These are phyloP conservation scores for Bufo gargarizans DNA, from an alignment of 2,113 vertebrate genomes.

Conservation along the genomic window DNA sequence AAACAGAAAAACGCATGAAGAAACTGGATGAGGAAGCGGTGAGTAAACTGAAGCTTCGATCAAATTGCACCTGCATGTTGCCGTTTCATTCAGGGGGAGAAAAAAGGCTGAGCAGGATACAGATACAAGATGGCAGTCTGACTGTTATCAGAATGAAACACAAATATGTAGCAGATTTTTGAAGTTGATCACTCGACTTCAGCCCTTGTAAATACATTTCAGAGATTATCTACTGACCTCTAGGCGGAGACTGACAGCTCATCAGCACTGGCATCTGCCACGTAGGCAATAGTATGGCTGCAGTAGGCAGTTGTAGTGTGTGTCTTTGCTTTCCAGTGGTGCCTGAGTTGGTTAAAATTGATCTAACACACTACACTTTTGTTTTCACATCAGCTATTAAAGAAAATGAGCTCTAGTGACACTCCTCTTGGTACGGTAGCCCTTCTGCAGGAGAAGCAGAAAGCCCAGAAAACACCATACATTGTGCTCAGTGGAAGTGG, in stretches of 20 bases:
- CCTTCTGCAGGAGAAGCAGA: constrained; percentile 93
- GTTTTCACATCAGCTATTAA: constrained; percentile 76
- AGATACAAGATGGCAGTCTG: no score
- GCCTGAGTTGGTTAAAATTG: neutral
- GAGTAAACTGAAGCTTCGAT: constrained; percentile 52
- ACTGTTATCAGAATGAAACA: no score
- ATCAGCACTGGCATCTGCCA: neutral
- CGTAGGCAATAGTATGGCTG: neutral
- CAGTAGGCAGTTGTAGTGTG: no score
- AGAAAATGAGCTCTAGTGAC: constrained; percentile 94
- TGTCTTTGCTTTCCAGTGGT: no score
- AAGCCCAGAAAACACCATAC: constrained; percentile 91
- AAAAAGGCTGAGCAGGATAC: no score
- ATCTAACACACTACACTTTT: neutral
- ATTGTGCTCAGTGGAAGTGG: constrained; percentile 92
- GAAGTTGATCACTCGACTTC: neutral
- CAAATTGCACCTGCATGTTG: no score
- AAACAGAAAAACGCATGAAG: constrained; percentile 91
- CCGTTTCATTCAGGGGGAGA: neutral
- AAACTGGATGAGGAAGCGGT: constrained; percentile 90
- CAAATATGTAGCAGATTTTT: no score
- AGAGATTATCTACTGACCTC: neutral
- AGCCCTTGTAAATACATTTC: neutral
- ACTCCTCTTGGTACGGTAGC: constrained; percentile 90
- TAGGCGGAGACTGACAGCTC: neutral